A percentile compares a stretch with the other conserved stretches of the same genome.
These are phyloP conservation scores for Bellardia bayeri DNA, from an alignment of 2,888 invertebrate species.

Conservation along the genomic window DNA sequence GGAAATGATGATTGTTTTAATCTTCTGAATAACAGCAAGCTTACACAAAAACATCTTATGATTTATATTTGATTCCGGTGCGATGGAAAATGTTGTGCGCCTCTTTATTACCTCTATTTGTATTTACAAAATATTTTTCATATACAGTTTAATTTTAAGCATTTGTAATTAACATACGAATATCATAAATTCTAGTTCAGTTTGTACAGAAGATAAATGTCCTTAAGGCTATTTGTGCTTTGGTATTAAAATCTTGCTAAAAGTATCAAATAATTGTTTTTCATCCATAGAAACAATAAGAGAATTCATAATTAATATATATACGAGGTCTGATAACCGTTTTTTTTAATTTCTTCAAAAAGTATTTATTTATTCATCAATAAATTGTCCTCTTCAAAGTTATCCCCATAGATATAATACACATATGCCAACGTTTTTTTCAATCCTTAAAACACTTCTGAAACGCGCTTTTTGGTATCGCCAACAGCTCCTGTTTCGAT, in stretches of 20 bases:
- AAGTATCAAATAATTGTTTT: background rate
- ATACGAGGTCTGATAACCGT: too few species aligned
- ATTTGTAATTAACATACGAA: conserved; percentile 37
- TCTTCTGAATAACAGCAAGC: conserved; percentile 51
- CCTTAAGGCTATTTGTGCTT: conserved; percentile 8
- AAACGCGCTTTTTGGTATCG: too few species aligned
- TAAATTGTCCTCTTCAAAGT: too few species aligned
- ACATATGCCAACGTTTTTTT: too few species aligned
- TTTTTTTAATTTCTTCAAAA: too few species aligned
- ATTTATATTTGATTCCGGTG: conserved; percentile 53
- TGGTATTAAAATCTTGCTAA: background rate
- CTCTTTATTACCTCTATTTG: background rate
- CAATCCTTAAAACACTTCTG: too few species aligned
- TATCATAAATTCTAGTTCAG: conserved; percentile 25
- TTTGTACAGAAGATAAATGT: background rate
- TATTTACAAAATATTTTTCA: conserved; percentile 4
- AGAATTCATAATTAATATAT: too few species aligned
- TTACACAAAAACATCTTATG: conserved; percentile 46
- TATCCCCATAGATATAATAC: too few species aligned
- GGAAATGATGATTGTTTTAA: conserved; percentile 61
- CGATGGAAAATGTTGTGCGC: background rate
- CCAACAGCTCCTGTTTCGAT: too few species aligned
- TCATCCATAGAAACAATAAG: background rate
- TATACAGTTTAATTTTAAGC: conserved; percentile 15
- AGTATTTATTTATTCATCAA: too few species aligned